Base-by-base conservation (phyloP, 2,113 vertebrate genomes). In the Halichoeres trimaculatus region DNA sequence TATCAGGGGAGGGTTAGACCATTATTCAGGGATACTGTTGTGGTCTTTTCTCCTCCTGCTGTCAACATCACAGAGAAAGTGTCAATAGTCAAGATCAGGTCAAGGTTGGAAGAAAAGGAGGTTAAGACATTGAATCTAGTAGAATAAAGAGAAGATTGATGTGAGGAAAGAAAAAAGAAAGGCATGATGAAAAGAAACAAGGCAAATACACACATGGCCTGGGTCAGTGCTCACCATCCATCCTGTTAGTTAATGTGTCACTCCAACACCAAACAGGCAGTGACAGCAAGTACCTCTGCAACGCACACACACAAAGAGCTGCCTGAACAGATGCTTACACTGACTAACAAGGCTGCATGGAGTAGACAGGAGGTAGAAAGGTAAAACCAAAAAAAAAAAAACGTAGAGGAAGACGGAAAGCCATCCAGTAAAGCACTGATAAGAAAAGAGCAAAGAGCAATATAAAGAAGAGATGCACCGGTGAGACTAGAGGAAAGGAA, bases 191-290 rank as follows among this genome's bases (percentile, higher is more conserved):
- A 56, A 82, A 58, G 34, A 63, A 66, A 47, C 10, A 50, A 61
- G 34, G 34, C 22, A 63, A 47, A 84, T 22, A 71, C 34, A 81
- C 10, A 22, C 45, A 55, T 23, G 24, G 54, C 43, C 20, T 57
- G 61, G 43, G 67, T 52, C 10, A 22, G n/a, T 64, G 57, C 62
- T 54, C 48, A 23, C 66, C 54, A 68, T 80, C 59, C 34, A 60
- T 66, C 55, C 76, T 70, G 72, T 84, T 85, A 84, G 70, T 91
- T 89, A 85, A 90, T 89, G 76, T 89, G 80, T 89, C 88, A 90
- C 84, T 85, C 72, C 45, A 58, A 81, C 4, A 24, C 67, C 83
- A 83, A 76, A 87, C 66, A 86, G 63, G 38, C 60, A 80, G 57
- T 63, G 74, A 80, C 82, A 74, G 70, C 71, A 74, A 84, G 52